A percentile compares a stretch with the other conserved stretches of the same genome.
Conservation (phyloP, 53 echinoderm and acorn worm species). For the Antedon mediterranea region DNA sequence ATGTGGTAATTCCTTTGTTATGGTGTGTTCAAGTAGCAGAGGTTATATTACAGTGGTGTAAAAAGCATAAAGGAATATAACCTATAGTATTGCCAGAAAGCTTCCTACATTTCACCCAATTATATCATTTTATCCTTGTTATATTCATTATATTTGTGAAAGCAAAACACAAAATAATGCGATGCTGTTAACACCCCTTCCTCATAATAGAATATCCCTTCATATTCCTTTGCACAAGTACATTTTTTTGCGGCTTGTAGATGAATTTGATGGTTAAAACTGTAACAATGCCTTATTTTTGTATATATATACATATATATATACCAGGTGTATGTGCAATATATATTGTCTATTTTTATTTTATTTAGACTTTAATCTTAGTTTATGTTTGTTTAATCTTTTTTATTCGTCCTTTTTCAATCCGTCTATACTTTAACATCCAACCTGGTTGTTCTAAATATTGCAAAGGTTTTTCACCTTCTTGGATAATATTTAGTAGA, state of each 20-base stretch:
- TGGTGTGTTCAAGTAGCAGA: not conserved
- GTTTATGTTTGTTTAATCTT: not conserved
- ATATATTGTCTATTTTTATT: not conserved
- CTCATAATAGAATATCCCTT: not conserved
- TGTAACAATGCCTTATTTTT: slow-evolving; percentile 1
- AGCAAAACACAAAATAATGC: not conserved
- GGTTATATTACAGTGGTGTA: not conserved
- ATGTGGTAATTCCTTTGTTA: not conserved
- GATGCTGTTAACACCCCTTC: not conserved
- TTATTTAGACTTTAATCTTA: not conserved
- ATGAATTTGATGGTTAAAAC: not conserved
- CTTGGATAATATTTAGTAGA: too few species aligned
- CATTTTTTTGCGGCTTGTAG: too few species aligned
- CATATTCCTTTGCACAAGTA: too few species aligned
- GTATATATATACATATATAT: not conserved
- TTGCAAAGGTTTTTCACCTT: too few species aligned
- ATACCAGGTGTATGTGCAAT: not conserved
- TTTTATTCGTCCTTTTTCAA: too few species aligned
- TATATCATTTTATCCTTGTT: too few species aligned
- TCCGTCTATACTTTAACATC: too few species aligned
- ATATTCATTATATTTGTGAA: not conserved
- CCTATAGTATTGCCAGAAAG: not conserved
- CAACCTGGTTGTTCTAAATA: too few species aligned
- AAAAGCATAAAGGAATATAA: not conserved
- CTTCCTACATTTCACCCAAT: too few species aligned